A percentile compares a stretch with the other conserved stretches of the same genome.
Evolutionary conservation across 2,797 vertebrate species (phyloP).

Genomic region (Phrynocephalus guinanensis): DNA sequence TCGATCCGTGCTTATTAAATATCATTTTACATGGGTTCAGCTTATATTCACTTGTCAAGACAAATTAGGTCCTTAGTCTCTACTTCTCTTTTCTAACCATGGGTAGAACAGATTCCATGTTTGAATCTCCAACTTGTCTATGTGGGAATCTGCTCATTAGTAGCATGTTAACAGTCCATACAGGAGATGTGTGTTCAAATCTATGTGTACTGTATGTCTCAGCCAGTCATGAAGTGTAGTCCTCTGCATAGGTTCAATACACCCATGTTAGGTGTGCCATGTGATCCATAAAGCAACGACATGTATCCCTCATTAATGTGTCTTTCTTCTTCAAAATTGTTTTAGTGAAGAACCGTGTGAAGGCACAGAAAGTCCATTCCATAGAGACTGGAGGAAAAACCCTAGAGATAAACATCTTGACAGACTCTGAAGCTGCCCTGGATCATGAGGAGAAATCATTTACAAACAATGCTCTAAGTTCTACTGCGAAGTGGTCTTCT

Average conservation of each 20-base stretch:
- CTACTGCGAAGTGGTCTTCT: fast-evolving
- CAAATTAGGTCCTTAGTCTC: too few relatives aligned
- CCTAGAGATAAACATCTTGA: constrained; percentile 37
- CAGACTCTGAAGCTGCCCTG: neutral
- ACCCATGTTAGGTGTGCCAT: neutral
- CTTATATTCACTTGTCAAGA: too few relatives aligned
- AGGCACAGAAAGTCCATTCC: neutral
- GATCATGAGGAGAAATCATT: fast-evolving
- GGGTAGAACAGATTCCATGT: too few relatives aligned
- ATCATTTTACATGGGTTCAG: too few relatives aligned
- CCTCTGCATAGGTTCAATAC: neutral
- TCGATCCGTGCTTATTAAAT: too few relatives aligned
- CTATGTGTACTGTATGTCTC: neutral
- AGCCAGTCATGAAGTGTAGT: neutral
- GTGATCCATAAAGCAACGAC: neutral
- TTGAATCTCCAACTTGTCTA: neutral
- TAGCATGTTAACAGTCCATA: neutral
- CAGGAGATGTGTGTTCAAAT: neutral
- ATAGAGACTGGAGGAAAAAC: fast-evolving
- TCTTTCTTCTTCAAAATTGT: neutral
- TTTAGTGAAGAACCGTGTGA: constrained; percentile 56
- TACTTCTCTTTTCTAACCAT: too few relatives aligned
- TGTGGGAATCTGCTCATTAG: neutral
- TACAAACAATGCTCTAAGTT: fast-evolving
- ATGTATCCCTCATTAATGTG: neutral